Percentiles rank a stretch among this genome's conserved stretches.
Evolutionary conservation across 2,797 vertebrate genomes (phyloP).

Genomic region (Cirrhinus mrigala): DNA sequence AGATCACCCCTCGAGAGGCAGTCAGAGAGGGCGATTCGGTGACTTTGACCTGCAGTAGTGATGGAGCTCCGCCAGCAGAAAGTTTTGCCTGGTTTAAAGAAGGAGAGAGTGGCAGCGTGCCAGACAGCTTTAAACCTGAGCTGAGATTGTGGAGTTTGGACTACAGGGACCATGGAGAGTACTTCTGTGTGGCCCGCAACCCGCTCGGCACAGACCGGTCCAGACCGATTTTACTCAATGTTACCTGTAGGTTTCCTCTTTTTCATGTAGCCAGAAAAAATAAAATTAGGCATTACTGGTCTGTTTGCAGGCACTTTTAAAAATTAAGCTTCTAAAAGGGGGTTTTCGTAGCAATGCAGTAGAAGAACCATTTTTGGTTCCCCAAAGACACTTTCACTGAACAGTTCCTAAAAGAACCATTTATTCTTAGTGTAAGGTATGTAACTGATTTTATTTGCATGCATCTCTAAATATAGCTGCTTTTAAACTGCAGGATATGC

Average conservation of each 20-base stretch:
- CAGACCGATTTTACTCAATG: slow-evolving; percentile 73
- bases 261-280: neutral
- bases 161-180: slow-evolving; percentile 78
- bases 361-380: neutral
- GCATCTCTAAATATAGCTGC: neutral
- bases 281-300: neutral
- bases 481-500: neutral
- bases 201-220: slow-evolving; percentile 79
- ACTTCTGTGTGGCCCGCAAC: slow-evolving; percentile 81
- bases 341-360: neutral
- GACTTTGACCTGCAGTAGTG: slow-evolving; percentile 78
- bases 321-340: neutral
- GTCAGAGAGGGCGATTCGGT: slow-evolving; percentile 72
- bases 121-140: slow-evolving; percentile 79
- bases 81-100: slow-evolving; percentile 84
- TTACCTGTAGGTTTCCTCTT: slow-evolving; percentile 74
- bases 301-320: neutral
- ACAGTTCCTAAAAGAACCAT: neutral
- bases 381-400: neutral
- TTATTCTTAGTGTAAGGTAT: no score
- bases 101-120: slow-evolving; percentile 78
- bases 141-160: slow-evolving; percentile 73
- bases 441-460: neutral
- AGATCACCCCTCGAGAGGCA: slow-evolving; percentile 65
- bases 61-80: slow-evolving; percentile 78